A percentile compares a stretch with the other conserved stretches of the same genome.
Conservation (phyloP, 2,888 invertebrate genomes). For the Dyspetes luteomarginatus region DNA sequence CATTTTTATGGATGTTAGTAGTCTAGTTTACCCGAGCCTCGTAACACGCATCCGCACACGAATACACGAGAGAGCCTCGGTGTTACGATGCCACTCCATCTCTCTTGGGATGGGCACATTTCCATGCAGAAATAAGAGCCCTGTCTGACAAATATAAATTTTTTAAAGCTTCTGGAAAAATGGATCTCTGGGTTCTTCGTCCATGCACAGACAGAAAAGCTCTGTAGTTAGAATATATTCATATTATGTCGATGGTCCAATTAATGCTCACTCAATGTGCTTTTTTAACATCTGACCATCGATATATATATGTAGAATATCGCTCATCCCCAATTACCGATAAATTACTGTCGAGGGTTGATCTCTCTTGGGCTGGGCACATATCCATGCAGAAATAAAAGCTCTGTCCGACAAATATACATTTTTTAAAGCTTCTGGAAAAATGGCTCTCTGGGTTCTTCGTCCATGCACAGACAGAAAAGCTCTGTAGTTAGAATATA, state of each 20-base stretch:
- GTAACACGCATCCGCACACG: no score
- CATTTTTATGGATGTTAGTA: not conserved
- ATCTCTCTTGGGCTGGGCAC: not conserved
- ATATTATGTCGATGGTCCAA: no score
- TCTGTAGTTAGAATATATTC: not conserved
- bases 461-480: not conserved
- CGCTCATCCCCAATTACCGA: no score
- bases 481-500: not conserved
- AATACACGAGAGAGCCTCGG: not conserved
- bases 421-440: slow-evolving; percentile 40
- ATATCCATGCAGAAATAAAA: slow-evolving; percentile 39
- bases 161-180: slow-evolving; percentile 29
- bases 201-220: not conserved
- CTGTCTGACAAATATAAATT: slow-evolving; percentile 30
- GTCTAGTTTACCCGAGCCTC: no score
- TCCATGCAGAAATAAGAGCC: slow-evolving; percentile 37
- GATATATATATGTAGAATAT: no score
- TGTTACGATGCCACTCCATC: not conserved
- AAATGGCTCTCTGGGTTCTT: not conserved
- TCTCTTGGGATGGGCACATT: not conserved
- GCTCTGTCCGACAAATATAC: slow-evolving; percentile 21
- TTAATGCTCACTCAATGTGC: no score
- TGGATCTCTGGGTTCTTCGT: not conserved
- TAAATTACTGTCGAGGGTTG: no score
- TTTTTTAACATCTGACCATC: no score